Percentiles rank a stretch among this genome's conserved stretches.
Evolutionary conservation across 2,888 invertebrate genomes (phyloP).

Genomic region (Drosophila eohydei): DNA sequence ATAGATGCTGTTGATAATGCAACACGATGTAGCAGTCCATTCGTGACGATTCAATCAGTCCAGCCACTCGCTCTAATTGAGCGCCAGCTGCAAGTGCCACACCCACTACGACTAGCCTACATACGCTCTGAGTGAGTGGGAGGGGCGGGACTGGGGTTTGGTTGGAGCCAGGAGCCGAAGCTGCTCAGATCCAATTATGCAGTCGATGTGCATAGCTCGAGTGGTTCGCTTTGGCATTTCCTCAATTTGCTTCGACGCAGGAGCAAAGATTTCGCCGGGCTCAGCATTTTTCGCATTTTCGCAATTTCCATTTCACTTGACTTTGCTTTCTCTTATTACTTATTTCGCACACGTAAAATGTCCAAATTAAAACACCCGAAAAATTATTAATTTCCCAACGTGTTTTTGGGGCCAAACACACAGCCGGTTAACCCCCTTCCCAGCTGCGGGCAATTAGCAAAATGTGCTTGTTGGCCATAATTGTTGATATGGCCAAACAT

Average conservation of each 20-base stretch:
- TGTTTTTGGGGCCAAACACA: slow-evolving; percentile 24
- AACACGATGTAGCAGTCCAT: slow-evolving; percentile 12
- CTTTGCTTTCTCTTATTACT: slow-evolving; percentile 18
- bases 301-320: slow-evolving; percentile 64
- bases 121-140: not conserved
- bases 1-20: slow-evolving; percentile 16
- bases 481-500: slow-evolving; percentile 41
- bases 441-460: slow-evolving; percentile 62
- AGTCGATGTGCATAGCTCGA: slow-evolving; percentile 53
- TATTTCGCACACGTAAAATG: slow-evolving; percentile 71
- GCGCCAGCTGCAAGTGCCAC: slow-evolving; percentile 42
- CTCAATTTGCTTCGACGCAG: slow-evolving; percentile 45
- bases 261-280: slow-evolving; percentile 17
- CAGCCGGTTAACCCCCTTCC: slow-evolving; percentile 27
- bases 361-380: slow-evolving; percentile 61
- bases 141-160: not conserved
- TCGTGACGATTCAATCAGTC: slow-evolving; percentile 47
- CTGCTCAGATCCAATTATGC: slow-evolving; percentile 65
- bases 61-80: slow-evolving; percentile 69
- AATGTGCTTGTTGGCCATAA: slow-evolving; percentile 72
- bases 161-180: not conserved
- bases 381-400: slow-evolving; percentile 71
- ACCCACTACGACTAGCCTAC: not conserved
- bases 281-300: slow-evolving; percentile 52
- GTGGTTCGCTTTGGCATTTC: slow-evolving; percentile 44